Evolutionary conservation across 2,113 vertebrate genomes (phyloP).

Genomic region (Tupaia tana): DNA sequence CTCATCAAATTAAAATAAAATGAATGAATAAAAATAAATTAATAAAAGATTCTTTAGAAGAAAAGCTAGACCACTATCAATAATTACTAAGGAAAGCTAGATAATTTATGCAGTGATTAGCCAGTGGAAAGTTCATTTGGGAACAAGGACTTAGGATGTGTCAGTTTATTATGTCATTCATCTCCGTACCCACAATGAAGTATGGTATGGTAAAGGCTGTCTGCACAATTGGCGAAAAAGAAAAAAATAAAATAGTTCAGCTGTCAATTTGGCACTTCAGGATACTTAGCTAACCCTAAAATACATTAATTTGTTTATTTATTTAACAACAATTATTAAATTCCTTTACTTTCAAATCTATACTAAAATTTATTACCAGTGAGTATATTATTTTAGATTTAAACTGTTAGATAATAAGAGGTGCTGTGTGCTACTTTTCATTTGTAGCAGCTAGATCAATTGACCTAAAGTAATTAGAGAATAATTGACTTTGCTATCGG

Average conservation of each 20-base stretch:
- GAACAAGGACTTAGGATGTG: neutral
- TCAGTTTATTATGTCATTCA: neutral
- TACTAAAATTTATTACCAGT: neutral
- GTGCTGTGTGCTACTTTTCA: neutral
- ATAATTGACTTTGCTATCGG: slow-evolving; percentile 20
- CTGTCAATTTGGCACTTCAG: neutral
- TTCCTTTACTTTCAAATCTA: neutral
- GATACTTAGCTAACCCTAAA: neutral
- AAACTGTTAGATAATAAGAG: neutral
- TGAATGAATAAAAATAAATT: too few species aligned
- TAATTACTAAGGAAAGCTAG: neutral
- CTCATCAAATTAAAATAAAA: too few species aligned
- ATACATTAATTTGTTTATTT: neutral
- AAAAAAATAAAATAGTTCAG: neutral
- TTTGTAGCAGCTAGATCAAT: neutral
- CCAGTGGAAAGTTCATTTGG: neutral
- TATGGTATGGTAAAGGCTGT: neutral
- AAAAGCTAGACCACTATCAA: neutral
- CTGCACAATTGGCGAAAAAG: neutral
- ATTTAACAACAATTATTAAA: neutral
- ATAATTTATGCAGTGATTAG: neutral
- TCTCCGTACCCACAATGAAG: neutral
- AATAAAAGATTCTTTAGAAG: too few species aligned
- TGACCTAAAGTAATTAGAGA: slow-evolving; percentile 33
- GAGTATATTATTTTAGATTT: neutral